Base-by-base conservation (phyloP, 1,140 invertebrate genomes). In the Riptortus pedestris region DNA sequence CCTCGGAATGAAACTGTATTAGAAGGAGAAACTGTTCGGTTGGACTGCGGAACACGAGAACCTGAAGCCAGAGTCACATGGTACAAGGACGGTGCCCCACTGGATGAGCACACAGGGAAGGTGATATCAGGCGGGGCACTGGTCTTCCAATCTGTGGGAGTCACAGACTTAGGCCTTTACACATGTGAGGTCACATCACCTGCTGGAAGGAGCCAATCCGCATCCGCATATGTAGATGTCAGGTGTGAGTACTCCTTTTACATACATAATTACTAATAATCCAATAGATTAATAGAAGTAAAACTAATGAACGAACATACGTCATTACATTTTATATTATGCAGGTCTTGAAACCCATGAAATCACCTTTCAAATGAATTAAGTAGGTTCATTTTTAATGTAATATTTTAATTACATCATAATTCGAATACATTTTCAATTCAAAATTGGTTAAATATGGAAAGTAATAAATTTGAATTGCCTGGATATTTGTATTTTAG, bases 141-240 rank as follows among this genome's bases (percentile, higher is more conserved):
- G 9, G 81, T 83, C 52, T 86, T 95, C 65, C 81, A 81, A 66
- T 81, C 82, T 52, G 84, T 89, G 2, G 76, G 81, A 61, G 87
- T 90, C 77, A 81, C 84, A 29, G 93, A 97, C 73, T 82, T 85
- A 65, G 94, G 93, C 28, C 84, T 88, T 74, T 97, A 93, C 75
- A 86, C 84, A 62, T 98, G 95, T 73, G 83, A 87, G 69, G 90
- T 94, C 62, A 85, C 80, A 51, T 91, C 89, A 70, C 80, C 81
- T 11, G 83, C 86, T 47, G 91, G 88, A 12, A 85, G 88, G 68
- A 80, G 84, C 64, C 91, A 95, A 74, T 85, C 83, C 69, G 92
- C 91, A 29, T 83, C 82, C 61, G 93, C 93, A 55, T 94, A 86
- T 77, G 83, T 98, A 57, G 92, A 96, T 75, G 91, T 98, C 67